A percentile compares a stretch with the other conserved stretches of the same genome.
Conservation (phyloP, 2,113 vertebrate genomes). For the Embiotoca jacksoni region DNA sequence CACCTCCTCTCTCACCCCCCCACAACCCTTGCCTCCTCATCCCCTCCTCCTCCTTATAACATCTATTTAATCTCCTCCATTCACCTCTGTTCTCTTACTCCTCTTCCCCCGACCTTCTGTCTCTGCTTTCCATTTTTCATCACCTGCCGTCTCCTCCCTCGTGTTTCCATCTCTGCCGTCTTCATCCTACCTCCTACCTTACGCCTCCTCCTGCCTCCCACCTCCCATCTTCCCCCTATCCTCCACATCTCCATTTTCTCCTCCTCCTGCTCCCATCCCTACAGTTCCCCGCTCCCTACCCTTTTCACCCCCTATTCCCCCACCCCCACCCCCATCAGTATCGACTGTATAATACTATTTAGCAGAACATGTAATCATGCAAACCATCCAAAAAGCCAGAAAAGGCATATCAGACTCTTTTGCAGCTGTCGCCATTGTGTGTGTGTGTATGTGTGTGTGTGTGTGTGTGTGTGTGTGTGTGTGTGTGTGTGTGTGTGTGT, state of each 20-base stretch:
- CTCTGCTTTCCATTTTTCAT: too few species aligned
- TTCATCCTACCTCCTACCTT: too few species aligned
- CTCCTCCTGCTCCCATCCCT: neutral
- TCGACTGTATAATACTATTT: slow-evolving; percentile 54
- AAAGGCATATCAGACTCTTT: slow-evolving; percentile 34
- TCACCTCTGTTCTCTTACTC: too few species aligned
- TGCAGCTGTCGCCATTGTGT: neutral
- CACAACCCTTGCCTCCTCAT: too few species aligned
- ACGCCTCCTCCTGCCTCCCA: too few species aligned
- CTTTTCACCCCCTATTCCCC: neutral
- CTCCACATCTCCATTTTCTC: neutral
- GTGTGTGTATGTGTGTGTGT: neutral
- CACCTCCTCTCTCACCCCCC: too few species aligned
- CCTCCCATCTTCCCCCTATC: neutral
- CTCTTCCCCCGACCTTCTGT: too few species aligned
- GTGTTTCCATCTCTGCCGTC: too few species aligned
- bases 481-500: slow-evolving; percentile 15
- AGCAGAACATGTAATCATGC: slow-evolving; percentile 57
- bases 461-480: slow-evolving; percentile 31
- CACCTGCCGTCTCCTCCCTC: too few species aligned
- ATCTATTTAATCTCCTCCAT: too few species aligned
- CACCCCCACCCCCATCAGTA: slow-evolving; percentile 1
- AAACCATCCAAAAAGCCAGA: slow-evolving; percentile 43
- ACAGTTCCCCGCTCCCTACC: too few species aligned
- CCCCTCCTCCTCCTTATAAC: too few species aligned